A percentile compares a stretch with the other conserved stretches of the same genome.
phyloP scores from a whole-genome alignment of 2,888 invertebrate genomes.

The Noctua pronuba region DNA sequence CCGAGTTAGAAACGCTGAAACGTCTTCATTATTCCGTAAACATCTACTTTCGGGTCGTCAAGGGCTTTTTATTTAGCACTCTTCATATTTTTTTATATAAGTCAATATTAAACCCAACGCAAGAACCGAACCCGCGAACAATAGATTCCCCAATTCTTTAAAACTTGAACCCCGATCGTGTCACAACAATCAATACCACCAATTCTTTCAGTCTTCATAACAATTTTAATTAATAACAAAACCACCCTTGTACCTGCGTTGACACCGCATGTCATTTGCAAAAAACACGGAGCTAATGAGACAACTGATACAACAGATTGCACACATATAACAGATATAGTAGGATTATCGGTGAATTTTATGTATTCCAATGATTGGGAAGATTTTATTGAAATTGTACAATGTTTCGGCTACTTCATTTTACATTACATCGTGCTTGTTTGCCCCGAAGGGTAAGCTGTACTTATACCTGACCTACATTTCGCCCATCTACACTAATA shows the following conservation, averaged over 20 bases:
- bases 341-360: background rate
- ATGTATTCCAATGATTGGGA: conserved; percentile 22
- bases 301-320: conserved; percentile 8
- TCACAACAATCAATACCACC: background rate
- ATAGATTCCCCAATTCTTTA: background rate
- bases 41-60: background rate
- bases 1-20: background rate
- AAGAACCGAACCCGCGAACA: background rate
- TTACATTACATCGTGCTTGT: background rate
- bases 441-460: background rate
- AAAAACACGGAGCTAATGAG: conserved; percentile 65
- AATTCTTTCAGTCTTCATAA: conserved; percentile 18
- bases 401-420: background rate
- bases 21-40: background rate
- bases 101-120: background rate
- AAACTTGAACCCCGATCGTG: background rate
- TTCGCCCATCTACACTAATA: background rate
- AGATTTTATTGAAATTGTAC: background rate
- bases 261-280: conserved; percentile 64
- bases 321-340: background rate
- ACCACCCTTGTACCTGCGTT: conserved; percentile 19
- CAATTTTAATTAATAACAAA: conserved; percentile 43
- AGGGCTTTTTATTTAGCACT: background rate
- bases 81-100: background rate
- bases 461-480: background rate